A percentile compares a stretch with the other conserved stretches of the same genome.
phyloP scores from a whole-genome alignment of 2,113 vertebrate species.

The Cephalopholis sonnerati region DNA sequence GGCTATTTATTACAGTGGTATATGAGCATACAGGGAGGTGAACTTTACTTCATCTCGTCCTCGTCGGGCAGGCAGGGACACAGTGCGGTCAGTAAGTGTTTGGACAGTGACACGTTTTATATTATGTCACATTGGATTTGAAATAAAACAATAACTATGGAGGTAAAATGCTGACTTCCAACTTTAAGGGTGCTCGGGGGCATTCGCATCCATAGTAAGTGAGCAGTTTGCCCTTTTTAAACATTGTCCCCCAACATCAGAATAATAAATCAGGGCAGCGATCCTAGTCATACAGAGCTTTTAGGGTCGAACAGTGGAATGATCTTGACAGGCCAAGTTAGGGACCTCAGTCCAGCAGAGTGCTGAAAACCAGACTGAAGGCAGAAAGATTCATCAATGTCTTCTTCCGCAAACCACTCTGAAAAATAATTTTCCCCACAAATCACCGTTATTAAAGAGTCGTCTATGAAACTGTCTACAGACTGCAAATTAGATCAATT shows the following conservation, averaged over 20 bases:
- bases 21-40: conserved; percentile 11
- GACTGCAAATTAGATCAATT: not conserved
- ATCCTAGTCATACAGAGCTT: not conserved
- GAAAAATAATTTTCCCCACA: not conserved
- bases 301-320: not conserved
- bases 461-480: not conserved
- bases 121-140: conserved; percentile 18
- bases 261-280: not conserved
- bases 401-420: not conserved
- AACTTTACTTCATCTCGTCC: conserved; percentile 17
- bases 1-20: conserved; percentile 41
- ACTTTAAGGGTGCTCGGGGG: not conserved
- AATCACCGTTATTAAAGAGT: not conserved
- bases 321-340: too few relatives aligned
- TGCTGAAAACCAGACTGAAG: not conserved
- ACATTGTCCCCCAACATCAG: not conserved
- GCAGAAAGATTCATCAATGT: conserved; percentile 1
- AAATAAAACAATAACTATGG: conserved; percentile 22
- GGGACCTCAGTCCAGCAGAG: not conserved
- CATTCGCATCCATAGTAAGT: not conserved
- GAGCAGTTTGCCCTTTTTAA: not conserved
- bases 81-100: not conserved
- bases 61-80: not conserved
- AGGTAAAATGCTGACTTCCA: conserved; percentile 13
- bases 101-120: not conserved